Conservation (phyloP, 2,113 vertebrate genomes). For the Oreochromis tanganicae region DNA sequence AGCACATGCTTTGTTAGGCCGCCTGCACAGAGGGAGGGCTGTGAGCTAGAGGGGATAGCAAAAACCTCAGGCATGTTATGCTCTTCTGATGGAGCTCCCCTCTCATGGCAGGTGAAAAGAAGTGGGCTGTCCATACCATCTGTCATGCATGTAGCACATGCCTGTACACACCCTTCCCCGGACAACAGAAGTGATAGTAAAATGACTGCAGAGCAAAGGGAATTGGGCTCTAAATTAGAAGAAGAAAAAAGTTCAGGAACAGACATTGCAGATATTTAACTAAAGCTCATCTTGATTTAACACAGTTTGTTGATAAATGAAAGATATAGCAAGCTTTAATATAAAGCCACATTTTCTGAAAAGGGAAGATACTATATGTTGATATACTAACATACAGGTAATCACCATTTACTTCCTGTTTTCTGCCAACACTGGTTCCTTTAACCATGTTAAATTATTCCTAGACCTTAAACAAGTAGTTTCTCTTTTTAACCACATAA, state of each 20-base stretch:
- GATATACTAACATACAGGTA: neutral
- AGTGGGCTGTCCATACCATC: constrained; percentile 1
- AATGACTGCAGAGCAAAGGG: neutral
- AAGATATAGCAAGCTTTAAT: neutral
- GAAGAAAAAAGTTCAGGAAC: neutral
- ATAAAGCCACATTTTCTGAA: neutral
- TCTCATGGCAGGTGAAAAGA: constrained; percentile 27
- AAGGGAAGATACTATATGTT: neutral
- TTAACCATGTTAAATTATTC: neutral
- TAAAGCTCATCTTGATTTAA: neutral
- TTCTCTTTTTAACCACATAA: neutral
- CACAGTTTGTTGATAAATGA: neutral
- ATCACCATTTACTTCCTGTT: neutral
- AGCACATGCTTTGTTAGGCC: neutral
- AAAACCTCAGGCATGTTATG: neutral
- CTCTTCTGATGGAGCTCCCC: neutral
- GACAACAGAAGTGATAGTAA: neutral
- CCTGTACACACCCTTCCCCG: neutral
- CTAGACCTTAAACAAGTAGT: neutral
- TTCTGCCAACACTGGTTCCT: neutral
- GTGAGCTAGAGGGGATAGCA: neutral
- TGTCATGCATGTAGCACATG: constrained; percentile 23
- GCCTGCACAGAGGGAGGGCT: neutral
- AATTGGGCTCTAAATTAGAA: neutral
- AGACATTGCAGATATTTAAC: neutral